Base-by-base conservation (phyloP, 2,888 invertebrate genomes). In the Brenthis daphne region DNA sequence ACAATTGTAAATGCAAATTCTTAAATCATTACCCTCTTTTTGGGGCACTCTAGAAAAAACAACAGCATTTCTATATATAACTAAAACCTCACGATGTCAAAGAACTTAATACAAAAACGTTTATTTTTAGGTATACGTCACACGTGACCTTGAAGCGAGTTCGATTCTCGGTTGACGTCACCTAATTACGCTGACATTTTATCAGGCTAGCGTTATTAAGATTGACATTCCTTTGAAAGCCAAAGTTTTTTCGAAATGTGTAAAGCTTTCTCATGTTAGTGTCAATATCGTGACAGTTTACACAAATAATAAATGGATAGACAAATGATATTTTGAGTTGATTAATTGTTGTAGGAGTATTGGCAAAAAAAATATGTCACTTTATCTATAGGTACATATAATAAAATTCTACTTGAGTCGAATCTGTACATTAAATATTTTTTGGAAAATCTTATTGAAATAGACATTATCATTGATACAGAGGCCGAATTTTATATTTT, bases 121-220 rank as follows among this genome's bases (percentile, higher is more conserved):
- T 68, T 73, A 74, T 71, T 67, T 67, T 69, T 73, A 67, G 68
- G 47, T 51, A 64, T 58, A 63, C 73, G 72, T 73, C 72, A 70
- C 68, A 67, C 37, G 55, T 57, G 74, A 68, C 74, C 74, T 74
- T 74, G 74, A 63, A 58, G 66, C 61, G 66, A 66, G 71, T 74
- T 73, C 68, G 69, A 68, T 61, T 72, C 72, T 73, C 57, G 56
- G 47, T 48, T 68, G 71, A 71, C 71, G 74, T 71, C 69, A 71
- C 64, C 24, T 51, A 57, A 51, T 65, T 69, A 71, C 65, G 51
- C 57, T 53, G 60, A 53, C 48, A 53, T 64, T 63, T 64, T 57
- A 67, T 63, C 56, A 61, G 56, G 51, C 51, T 13, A 53, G 43
- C 12, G 43, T n/a, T 37, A 16, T 61, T 61, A 50, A 55, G 24